Base-by-base conservation (phyloP, 1,140 invertebrate species). In the Hermetia illucens region DNA sequence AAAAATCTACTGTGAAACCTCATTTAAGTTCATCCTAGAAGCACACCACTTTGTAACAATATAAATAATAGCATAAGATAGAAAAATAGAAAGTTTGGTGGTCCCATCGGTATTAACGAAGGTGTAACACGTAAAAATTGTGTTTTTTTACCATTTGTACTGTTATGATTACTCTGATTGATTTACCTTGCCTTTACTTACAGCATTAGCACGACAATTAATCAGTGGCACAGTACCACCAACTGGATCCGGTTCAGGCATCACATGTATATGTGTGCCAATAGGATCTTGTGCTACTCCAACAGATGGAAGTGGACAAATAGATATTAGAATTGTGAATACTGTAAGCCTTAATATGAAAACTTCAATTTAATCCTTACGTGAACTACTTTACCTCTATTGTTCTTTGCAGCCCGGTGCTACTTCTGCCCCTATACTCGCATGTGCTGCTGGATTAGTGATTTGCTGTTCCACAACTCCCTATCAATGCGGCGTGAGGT, bases 311-410 rank as follows among this genome's bases (percentile, higher is more conserved):
- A 62, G 61, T 31, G 65, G 66, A 4, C 57, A 66, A 37, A 65
- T 76, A 12, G 73, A 76, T 42, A 60, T 75, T 43, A 61, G 74
- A 43, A 75, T 76, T 16, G 72, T 75, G 3, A 72, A 68, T 42
- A 65, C 53, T 40, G 38, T 36, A 36, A 16, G 24, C 39, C 31
- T 36, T 16, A 34, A 29, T 27, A 19, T 25, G 12, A 29, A 13
- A 35, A 35, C 9, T 12, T 41, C 15, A 15, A 18, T 39, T 18
- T 9, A 18, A 18, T 24, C 18, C 16, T 17, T 13, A n/a, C 30
- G 39, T 39, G 9, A 36, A 12, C 3, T 17, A 38, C 35, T 38
- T 40, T 31, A n/a, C 5, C 13, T 20, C 16, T 8, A 34, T 4
- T 41, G n/a, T 22, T 21, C 9, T 12, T 34, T 12, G 6, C n/a